Percentiles rank a stretch among this genome's conserved stretches.
Conservation (phyloP, 1,140 invertebrate genomes). For the Tetraneura akinire region DNA sequence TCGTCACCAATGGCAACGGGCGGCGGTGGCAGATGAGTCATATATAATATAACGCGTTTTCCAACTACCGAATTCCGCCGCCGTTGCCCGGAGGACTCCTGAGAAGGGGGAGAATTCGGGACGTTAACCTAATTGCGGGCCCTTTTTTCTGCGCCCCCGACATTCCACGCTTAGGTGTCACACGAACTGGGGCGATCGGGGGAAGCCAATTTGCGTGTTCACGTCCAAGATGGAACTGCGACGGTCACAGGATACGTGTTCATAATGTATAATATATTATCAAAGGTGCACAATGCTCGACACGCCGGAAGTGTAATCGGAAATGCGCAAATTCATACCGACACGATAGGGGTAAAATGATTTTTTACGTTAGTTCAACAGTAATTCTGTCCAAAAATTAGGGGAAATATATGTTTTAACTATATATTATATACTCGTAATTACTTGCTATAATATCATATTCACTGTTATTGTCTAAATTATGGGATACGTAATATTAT, state of each 20-base stretch:
- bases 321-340: background rate
- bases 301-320: background rate
- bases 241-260: background rate
- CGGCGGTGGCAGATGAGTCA: slow-evolving; percentile 5
- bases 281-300: background rate
- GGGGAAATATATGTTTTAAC: too few relatives aligned
- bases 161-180: background rate
- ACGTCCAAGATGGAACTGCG: background rate
- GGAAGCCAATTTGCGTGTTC: background rate
- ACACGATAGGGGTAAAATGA: background rate
- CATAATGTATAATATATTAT: too few relatives aligned
- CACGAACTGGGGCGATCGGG: background rate
- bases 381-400: too few relatives aligned
- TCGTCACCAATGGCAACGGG: slow-evolving; percentile 38
- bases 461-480: too few relatives aligned
- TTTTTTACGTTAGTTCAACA: background rate
- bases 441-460: too few relatives aligned
- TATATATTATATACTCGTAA: too few relatives aligned
- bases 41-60: slow-evolving; percentile 32
- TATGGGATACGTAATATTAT: too few relatives aligned
- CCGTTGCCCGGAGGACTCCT: slow-evolving; percentile 6
- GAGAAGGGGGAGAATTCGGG: slow-evolving; percentile 27
- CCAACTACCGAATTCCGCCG: slow-evolving; percentile 28
- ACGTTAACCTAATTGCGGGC: slow-evolving; percentile 51
- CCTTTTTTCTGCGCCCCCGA: slow-evolving; percentile 4